Evolutionary conservation across 2,888 invertebrate species (phyloP).

Genomic region (Aphodius sticticus): DNA sequence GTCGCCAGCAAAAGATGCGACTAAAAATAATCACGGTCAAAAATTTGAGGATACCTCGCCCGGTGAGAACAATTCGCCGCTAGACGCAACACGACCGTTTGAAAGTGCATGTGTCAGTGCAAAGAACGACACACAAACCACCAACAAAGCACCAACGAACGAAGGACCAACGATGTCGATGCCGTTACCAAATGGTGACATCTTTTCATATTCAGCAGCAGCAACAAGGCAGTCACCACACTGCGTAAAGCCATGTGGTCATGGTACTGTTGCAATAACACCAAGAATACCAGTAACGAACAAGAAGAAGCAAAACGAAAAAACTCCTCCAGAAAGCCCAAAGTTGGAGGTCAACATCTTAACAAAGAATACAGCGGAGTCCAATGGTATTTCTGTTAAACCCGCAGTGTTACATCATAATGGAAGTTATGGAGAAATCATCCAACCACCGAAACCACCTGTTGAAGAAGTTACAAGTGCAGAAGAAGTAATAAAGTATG

Average conservation of each 20-base stretch:
- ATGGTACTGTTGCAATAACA: conserved; percentile 56
- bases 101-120: conserved; percentile 31
- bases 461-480: neutral
- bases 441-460: conserved; percentile 23
- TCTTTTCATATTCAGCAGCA: conserved; percentile 33
- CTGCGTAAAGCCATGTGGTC: conserved; percentile 58
- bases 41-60: conserved; percentile 50
- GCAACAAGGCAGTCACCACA: conserved; percentile 38
- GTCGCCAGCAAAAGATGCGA: conserved; percentile 46
- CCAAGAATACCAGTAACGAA: conserved; percentile 50
- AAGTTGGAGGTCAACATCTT: conserved; percentile 46
- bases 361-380: neutral
- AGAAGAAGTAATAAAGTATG: conserved; percentile 25
- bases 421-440: conserved; percentile 15
- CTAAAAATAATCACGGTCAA: conserved; percentile 54
- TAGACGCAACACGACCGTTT: neutral
- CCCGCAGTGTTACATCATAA: neutral
- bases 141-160: conserved; percentile 44
- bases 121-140: conserved; percentile 49
- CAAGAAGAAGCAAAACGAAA: conserved; percentile 44
- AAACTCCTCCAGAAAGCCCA: conserved; percentile 55
- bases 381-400: too few relatives aligned
- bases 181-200: conserved; percentile 20
- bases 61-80: conserved; percentile 45
- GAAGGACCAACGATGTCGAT: neutral